Evolutionary conservation across 2,888 invertebrate species (phyloP).

Genomic region (Aphodius sticticus): DNA sequence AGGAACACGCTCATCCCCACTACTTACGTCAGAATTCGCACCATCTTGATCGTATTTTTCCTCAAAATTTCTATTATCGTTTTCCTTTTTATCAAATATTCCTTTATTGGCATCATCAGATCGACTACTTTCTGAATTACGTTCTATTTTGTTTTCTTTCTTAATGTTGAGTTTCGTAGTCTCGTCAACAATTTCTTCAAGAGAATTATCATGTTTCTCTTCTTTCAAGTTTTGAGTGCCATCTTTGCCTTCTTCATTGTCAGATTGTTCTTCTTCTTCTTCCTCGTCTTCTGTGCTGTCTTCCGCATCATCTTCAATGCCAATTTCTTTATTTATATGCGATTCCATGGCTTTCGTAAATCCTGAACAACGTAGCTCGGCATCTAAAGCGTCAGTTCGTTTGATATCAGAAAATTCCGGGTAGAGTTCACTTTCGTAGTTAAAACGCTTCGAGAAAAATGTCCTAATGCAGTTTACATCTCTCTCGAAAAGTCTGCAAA

Average conservation of each 20-base stretch:
- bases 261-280: constrained; percentile 59
- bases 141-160: neutral
- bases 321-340: constrained; percentile 68
- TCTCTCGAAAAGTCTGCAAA: constrained; percentile 84
- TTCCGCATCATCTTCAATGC: constrained; percentile 59
- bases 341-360: constrained; percentile 84
- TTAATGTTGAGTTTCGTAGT: neutral
- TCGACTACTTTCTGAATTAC: constrained; percentile 56
- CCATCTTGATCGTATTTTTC: constrained; percentile 21
- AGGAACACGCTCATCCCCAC: constrained; percentile 38
- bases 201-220: neutral
- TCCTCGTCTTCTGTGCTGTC: constrained; percentile 56
- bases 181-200: neutral
- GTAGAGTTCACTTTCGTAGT: constrained; percentile 83
- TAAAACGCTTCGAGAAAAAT: constrained; percentile 90
- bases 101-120: neutral
- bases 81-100: neutral
- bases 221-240: neutral
- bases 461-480: constrained; percentile 93
- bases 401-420: constrained; percentile 81
- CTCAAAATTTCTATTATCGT: neutral
- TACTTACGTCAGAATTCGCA: constrained; percentile 42
- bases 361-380: constrained; percentile 90
- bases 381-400: constrained; percentile 83
- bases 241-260: neutral